Evolutionary conservation across 2,888 invertebrate species (phyloP).

Genomic region (Plebejus argus): DNA sequence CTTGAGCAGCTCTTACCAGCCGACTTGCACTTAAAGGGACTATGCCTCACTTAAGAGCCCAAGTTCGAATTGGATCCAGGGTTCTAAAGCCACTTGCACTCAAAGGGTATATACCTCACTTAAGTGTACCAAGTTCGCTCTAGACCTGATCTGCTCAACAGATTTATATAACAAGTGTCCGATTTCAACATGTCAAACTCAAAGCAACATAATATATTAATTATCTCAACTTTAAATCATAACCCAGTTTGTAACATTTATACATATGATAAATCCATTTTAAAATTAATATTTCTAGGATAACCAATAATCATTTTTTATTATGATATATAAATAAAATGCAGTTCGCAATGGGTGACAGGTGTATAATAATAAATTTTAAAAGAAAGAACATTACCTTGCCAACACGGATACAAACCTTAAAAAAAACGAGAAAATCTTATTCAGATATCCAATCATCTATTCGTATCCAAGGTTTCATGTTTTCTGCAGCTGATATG

Average conservation of each 20-base stretch:
- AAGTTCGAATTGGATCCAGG: not conserved
- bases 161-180: not conserved
- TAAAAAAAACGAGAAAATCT: not conserved
- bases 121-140: constrained; percentile 16
- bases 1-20: not conserved
- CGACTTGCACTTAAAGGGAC: constrained; percentile 18
- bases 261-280: not conserved
- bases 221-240: too few relatives aligned
- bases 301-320: too few relatives aligned
- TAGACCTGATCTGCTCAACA: not conserved
- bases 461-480: constrained; percentile 40
- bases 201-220: not conserved
- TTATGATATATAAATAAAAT: not conserved
- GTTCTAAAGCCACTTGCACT: constrained; percentile 19
- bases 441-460: constrained; percentile 32
- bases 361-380: too few relatives aligned
- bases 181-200: not conserved
- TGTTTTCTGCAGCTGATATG: constrained; percentile 37
- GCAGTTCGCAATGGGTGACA: too few relatives aligned
- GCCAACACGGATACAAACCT: not conserved
- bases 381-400: too few relatives aligned
- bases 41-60: constrained; percentile 19
- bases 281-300: not conserved
- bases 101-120: constrained; percentile 3
- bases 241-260: not conserved